Base-by-base conservation (phyloP, 2,797 vertebrate genomes). In the Rallus crepitans region DNA sequence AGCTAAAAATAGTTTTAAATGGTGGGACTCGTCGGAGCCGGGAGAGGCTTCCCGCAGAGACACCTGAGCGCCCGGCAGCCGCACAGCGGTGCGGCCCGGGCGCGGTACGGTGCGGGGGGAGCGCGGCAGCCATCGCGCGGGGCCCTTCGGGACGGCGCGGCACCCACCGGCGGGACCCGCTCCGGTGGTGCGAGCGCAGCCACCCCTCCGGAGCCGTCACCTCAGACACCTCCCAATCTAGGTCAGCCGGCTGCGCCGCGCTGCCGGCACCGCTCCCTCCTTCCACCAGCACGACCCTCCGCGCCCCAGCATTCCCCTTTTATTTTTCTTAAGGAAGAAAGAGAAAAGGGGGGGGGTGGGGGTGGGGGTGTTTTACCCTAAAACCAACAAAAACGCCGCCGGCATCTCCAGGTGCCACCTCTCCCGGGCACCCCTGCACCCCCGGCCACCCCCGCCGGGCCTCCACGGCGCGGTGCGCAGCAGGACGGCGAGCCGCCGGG, bases 151-250 rank as follows among this genome's bases (percentile, higher is more conserved):
- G 45, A 18, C 33, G 19, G 57, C 19, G 9, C 50, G 30, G 60
- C 21, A 27, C 42, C 59, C 55, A 31, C 39, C 47, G 6, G 25
- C 39, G 42, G 55, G 4, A 72, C 39, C 60, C 53, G 31, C 45
- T 52, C 25, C 65, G 35, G 39, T 4, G 72, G 84, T 53, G 55
- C 25, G 31, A 77, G n/a, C 24, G 69, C 80, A 16, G 75, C 73
- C 91, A 15, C 53, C 8, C 70, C 86, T 57, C 28, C 25, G 40
- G 60, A 84, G 66, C 81, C 27, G 48, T 88, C 93, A 91, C 95
- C 95, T 94, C 83, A 89, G 80, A 89, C 83, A 89, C 86, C 93
- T 93, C 83, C 84, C 84, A 50, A 87, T 93, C 6, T 94, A 91
- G 86, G 84, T 91, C 89, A 96, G 59, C 71, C 87, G 77, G 77